Conservation (phyloP, 2,113 vertebrate species). For the Dasyprocta punctata region DNA sequence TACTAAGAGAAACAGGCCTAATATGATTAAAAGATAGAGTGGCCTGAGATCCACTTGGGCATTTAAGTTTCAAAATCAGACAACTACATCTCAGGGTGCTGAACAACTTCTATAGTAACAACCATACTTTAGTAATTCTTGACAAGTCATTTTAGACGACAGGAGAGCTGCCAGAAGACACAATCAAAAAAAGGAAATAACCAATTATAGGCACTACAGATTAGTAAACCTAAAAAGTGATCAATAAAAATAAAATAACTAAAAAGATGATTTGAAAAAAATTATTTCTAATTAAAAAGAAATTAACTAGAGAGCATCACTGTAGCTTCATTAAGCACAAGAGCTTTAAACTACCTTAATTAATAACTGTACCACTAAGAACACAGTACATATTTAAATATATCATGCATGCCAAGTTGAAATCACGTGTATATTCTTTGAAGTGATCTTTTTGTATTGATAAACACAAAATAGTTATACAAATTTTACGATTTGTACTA, state of each 20-base stretch:
- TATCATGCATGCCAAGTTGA: neutral
- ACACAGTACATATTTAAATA: neutral
- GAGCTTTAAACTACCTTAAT: neutral
- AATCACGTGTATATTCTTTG: neutral
- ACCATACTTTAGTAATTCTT: neutral
- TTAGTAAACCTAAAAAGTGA: neutral
- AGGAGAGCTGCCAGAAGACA: neutral
- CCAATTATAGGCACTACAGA: neutral
- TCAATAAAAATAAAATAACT: conserved; percentile 39
- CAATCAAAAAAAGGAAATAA: neutral
- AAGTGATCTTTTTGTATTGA: neutral
- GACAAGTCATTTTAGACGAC: neutral
- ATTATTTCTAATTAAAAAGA: neutral
- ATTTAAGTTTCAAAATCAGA: neutral
- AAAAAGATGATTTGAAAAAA: neutral
- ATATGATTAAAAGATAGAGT: neutral
- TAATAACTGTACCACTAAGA: conserved; percentile 5
- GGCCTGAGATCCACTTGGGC: neutral
- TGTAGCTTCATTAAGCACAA: neutral
- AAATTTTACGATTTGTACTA: neutral
- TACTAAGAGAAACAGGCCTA: neutral
- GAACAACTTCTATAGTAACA: neutral
- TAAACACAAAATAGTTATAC: neutral
- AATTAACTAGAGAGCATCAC: neutral
- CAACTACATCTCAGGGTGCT: neutral